These are phyloP conservation scores for Platyura marginata DNA, from an alignment of 1,140 invertebrate species.

Conservation along the genomic window DNA sequence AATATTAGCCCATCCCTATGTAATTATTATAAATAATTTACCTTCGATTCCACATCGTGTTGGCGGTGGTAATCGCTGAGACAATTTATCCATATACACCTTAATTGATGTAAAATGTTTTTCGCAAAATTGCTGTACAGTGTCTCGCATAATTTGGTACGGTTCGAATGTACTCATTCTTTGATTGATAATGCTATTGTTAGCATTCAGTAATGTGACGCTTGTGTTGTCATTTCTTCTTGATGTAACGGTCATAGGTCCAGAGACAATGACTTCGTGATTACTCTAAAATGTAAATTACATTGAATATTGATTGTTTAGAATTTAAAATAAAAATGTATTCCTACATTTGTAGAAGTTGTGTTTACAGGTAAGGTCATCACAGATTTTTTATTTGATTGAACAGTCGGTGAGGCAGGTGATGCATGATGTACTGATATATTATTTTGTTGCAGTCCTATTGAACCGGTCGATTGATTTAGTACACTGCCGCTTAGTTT, in stretches of 20 bases:
- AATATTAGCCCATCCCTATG: no score
- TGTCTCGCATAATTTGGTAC: slow-evolving; percentile 65
- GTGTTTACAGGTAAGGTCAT: slow-evolving; percentile 20
- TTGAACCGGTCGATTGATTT: slow-evolving; percentile 20
- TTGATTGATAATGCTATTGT: slow-evolving; percentile 34
- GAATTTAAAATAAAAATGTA: no score
- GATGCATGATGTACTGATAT: slow-evolving; percentile 23
- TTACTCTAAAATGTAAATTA: slow-evolving; percentile 6
- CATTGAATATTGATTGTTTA: no score
- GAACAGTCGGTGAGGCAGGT: slow-evolving; percentile 17
- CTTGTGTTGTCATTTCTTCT: slow-evolving; percentile 46
- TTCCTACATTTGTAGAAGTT: no score
- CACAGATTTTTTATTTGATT: slow-evolving; percentile 21
- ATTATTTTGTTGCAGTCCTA: slow-evolving; percentile 11
- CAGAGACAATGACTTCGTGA: slow-evolving; percentile 27
- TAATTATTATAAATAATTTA: no score
- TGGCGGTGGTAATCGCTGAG: slow-evolving; percentile 65
- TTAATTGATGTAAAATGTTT: slow-evolving; percentile 85
- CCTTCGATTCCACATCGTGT: slow-evolving; percentile 83
- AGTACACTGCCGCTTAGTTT: slow-evolving; percentile 22
- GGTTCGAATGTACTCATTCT: slow-evolving; percentile 73
- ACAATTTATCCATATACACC: slow-evolving; percentile 74
- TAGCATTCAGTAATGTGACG: slow-evolving; percentile 45
- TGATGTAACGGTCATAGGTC: slow-evolving; percentile 40
- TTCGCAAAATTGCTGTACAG: slow-evolving; percentile 85